Evolutionary conservation across 2,113 vertebrate species (phyloP).

Genomic region (Siphamia tubifer): DNA sequence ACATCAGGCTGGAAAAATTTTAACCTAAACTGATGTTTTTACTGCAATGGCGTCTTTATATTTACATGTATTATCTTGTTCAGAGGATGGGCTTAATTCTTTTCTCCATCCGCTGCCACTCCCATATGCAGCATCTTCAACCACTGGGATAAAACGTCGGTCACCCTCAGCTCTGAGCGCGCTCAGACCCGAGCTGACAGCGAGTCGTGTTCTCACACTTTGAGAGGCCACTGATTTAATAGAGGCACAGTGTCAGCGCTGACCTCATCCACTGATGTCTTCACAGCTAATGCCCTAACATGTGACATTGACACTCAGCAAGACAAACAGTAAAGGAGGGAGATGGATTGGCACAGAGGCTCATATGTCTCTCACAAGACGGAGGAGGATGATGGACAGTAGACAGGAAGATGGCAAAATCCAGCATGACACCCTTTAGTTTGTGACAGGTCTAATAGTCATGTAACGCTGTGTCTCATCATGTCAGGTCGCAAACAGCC

Average conservation of each 20-base stretch:
- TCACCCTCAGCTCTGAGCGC: constrained; percentile 11
- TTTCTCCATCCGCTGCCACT: constrained; percentile 21
- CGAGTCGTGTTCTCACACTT: constrained; percentile 39
- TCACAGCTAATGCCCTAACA: constrained; percentile 65
- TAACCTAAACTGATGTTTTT: too few species aligned
- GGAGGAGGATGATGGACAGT: constrained; percentile 24
- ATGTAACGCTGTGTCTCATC: background rate
- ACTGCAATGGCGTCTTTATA: too few species aligned
- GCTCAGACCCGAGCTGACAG: constrained; percentile 13
- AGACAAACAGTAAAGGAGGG: constrained; percentile 50
- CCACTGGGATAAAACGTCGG: background rate
- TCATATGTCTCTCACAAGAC: constrained; percentile 35
- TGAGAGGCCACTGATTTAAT: constrained; percentile 69
- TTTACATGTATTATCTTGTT: too few species aligned
- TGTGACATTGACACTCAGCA: constrained; percentile 60
- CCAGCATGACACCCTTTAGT: background rate
- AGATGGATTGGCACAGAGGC: constrained; percentile 43
- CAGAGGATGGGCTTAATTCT: too few species aligned
- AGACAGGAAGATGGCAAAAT: constrained; percentile 16
- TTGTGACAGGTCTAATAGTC: background rate
- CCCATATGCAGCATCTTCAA: background rate
- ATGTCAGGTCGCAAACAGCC: constrained; percentile 13
- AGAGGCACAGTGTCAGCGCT: constrained; percentile 48
- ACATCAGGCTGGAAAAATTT: too few species aligned
- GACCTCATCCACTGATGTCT: constrained; percentile 69